These are phyloP conservation scores for Julus scanicus DNA, from an alignment of 2,888 invertebrate species.

Conservation along the genomic window DNA sequence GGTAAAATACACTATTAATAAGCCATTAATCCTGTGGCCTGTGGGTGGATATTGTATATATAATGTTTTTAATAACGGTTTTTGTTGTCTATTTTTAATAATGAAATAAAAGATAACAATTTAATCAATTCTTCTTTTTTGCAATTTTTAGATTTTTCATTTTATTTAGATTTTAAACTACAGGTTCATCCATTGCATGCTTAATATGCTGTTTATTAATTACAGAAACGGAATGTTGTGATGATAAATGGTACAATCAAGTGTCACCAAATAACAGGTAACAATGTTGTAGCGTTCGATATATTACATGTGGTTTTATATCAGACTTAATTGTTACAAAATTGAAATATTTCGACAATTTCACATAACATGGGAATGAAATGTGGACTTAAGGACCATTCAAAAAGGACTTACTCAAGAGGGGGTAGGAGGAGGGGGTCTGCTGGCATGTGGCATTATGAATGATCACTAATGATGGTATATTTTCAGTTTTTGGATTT, in stretches of 20 bases:
- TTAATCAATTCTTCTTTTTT: not conserved
- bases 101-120: constrained; percentile 32
- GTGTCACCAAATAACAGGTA: not conserved
- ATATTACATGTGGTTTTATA: no score
- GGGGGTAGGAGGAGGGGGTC: no score
- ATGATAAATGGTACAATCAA: not conserved
- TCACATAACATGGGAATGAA: no score
- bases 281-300: not conserved
- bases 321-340: no score
- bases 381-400: no score
- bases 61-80: constrained; percentile 25
- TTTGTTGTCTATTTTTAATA: constrained; percentile 46
- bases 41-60: not conserved
- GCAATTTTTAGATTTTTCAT: not conserved
- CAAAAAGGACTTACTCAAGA: no score
- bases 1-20: constrained; percentile 50
- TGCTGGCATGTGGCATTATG: no score
- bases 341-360: no score
- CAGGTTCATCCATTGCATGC: not conserved
- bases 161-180: not conserved
- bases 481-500: no score
- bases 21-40: not conserved
- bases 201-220: not conserved
- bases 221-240: not conserved
- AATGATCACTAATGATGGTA: no score